Evolutionary conservation across 2,888 invertebrate species (phyloP), one percentile per base, ranked within the genome.

Genomic region (Ormyrus labotus): DNA sequence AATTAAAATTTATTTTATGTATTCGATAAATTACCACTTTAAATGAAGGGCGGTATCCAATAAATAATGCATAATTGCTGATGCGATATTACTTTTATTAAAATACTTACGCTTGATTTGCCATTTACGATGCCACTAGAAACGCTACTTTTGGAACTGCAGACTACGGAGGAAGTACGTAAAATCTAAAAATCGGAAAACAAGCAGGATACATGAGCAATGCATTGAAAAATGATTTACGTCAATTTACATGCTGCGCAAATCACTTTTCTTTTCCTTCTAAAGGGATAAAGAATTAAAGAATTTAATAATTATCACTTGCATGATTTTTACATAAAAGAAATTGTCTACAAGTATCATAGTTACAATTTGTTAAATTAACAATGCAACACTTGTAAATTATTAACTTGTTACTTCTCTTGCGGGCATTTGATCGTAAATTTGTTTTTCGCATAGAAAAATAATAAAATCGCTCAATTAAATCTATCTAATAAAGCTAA

Each of bases 151-250:
- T 76, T 69, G 53, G 76, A 69, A 76, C 76, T 45, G 61, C 61
- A 19, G 61, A 53, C 47, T 53, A 72, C 61, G 60, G 72, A 60
- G 51, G 67, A 72, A 60, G 71, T 48, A 60, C 78, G 65, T 51
- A 78, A 47, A 34, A 72, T 72, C 78, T 78, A 78, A 57, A 78
- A 78, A 65, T 72, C 55, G 71, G 58, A 75, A 72, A 78, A 71
- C 65, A 78, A 72, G 72, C 78, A 65, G 78, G 78, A 78, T 19
- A 53, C 48, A 76, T 76, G 61, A 69, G 76, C 76, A 8, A 53
- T 10, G 11, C 55, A n/a, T 13, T 1, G 9, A 45, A 61, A 69
- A 60, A 47, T 68, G 53, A 61, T 61, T n/a, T 45, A 71, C 57
- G 60, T 64, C 34, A 57, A 74, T 4, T 47, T 45, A 50, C 13